These are phyloP conservation scores for Melanotaenia boesemani DNA, from an alignment of 2,797 vertebrate species.

Conservation along the genomic window DNA sequence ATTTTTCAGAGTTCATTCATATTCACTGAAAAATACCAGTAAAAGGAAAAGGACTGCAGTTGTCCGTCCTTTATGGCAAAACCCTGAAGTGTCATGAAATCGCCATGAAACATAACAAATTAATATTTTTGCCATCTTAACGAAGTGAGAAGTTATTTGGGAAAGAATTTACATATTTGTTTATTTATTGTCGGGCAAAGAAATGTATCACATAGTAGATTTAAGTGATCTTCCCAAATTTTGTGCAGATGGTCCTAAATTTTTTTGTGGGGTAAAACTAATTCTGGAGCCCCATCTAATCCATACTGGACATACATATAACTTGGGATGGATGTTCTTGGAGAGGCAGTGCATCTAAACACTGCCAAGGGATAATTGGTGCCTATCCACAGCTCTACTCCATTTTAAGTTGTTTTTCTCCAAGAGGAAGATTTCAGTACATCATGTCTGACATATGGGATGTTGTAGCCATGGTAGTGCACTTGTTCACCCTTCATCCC, in stretches of 20 bases:
- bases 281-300: neutral
- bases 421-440: slow-evolving; percentile 22
- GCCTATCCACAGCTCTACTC: slow-evolving; percentile 12
- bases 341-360: neutral
- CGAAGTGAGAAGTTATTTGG: too few relatives aligned
- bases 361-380: neutral
- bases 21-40: neutral
- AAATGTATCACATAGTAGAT: neutral
- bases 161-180: neutral
- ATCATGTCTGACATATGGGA: slow-evolving; percentile 60
- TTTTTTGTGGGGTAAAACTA: neutral
- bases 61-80: neutral
- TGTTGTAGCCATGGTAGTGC: slow-evolving; percentile 31
- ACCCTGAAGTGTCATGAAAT: neutral
- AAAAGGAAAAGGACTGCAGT: neutral
- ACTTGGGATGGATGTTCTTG: neutral
- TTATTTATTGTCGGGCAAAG: neutral
- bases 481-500: slow-evolving; percentile 44
- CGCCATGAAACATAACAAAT: neutral
- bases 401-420: slow-evolving; percentile 24
- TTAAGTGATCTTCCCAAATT: neutral
- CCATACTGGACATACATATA: neutral
- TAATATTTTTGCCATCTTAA: neutral
- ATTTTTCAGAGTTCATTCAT: too few relatives aligned
- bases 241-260: neutral